These are phyloP conservation scores for Drosophila mercatorum DNA, from an alignment of 2,888 invertebrate genomes.

Conservation along the genomic window DNA sequence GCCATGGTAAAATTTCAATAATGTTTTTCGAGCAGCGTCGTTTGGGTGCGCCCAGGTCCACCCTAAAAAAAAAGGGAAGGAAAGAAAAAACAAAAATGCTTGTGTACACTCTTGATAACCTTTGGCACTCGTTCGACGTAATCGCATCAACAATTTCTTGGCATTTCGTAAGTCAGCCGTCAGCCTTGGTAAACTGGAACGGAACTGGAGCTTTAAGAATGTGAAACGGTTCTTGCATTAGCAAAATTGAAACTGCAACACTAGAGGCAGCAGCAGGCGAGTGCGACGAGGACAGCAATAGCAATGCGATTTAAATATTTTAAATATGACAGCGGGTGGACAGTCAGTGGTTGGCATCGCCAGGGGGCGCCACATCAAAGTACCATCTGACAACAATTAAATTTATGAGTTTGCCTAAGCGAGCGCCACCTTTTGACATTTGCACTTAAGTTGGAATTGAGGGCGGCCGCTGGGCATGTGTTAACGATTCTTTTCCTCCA, in stretches of 20 bases:
- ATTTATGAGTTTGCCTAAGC: constrained; percentile 38
- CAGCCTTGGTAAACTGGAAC: constrained; percentile 71
- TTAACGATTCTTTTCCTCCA: constrained; percentile 25
- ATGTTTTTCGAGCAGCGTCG: constrained; percentile 45
- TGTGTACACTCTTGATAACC: constrained; percentile 55
- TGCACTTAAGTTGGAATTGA: constrained; percentile 29
- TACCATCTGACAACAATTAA: constrained; percentile 60
- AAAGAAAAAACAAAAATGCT: neutral
- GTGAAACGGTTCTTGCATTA: constrained; percentile 67
- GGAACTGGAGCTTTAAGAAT: constrained; percentile 59
- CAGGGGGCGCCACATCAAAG: constrained; percentile 54
- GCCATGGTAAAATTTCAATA: constrained; percentile 60
- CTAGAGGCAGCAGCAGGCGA: constrained; percentile 2
- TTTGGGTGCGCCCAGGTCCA: constrained; percentile 19
- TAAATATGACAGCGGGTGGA: neutral
- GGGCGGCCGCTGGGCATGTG: constrained; percentile 9
- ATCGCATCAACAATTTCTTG: constrained; percentile 71
- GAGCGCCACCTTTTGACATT: constrained; percentile 55
- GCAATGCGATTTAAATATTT: constrained; percentile 7
- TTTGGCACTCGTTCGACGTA: constrained; percentile 62
- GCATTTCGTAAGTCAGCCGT: constrained; percentile 58
- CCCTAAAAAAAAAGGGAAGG: neutral
- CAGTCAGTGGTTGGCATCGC: constrained; percentile 30
- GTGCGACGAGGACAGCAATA: constrained; percentile 5
- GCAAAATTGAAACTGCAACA: constrained; percentile 62